Evolutionary conservation across 2,113 vertebrate species (phyloP), one percentile per base, ranked within the genome.

Genomic region (Semnornis frantzii): DNA sequence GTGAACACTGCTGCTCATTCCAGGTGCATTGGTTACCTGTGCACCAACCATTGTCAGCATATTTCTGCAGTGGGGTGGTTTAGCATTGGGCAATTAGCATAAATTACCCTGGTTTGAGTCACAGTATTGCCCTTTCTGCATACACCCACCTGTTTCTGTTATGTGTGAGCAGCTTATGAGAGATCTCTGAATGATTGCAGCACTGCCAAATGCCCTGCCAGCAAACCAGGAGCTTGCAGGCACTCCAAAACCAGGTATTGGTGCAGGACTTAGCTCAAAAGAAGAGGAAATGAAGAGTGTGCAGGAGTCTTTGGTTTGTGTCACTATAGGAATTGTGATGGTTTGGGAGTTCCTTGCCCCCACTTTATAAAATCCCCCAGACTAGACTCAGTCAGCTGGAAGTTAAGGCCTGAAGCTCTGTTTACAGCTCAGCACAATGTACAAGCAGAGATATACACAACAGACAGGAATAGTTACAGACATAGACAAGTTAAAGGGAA

Each of bases 41-140:
- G 48, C 57, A 57, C 21, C 76, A 12, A 8, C 37, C 73, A 5
- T 20, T 91, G 87, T 33, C 90, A 80, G 89, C 83, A 14, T 59
- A 58, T 87, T 91, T 85, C 77, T 88, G 55, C 81, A 71, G 76
- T 58, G 69, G 48, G 39, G 64, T 89, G 54, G 17, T 33, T 94
- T 19, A 17, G 70, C 4, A 0, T 70, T 85, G 85, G 79, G 63
- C 62, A 94, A 92, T 25, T 55, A 88, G 7, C 72, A 74, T 28
- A 34, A 90, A 92, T 94, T 57, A 91, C 89, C 50, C 46, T 19
- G 2, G 1, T 14, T 21, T 97, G 95, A 97, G 89, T 97, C 95
- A 95, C 21, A 25, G 70, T 6, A 3, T 50, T 91, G 79, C 84
- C 94, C 82, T 95, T 72, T 95, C 69, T 93, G 88, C 65, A 15